Base-by-base conservation (phyloP, 2,888 invertebrate species). In the Xestoiulus laeticollis region DNA sequence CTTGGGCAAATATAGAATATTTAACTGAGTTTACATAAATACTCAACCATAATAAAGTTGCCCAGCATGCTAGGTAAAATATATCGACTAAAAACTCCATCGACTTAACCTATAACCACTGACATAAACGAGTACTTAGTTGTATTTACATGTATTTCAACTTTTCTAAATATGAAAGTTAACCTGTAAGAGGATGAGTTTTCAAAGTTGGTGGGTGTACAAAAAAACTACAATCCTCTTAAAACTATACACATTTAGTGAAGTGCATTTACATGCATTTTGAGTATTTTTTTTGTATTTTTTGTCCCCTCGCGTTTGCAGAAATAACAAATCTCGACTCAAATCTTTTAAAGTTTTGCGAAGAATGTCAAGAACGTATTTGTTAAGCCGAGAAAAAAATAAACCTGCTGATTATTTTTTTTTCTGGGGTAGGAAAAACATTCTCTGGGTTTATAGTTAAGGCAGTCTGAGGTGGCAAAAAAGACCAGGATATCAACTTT, bases 331-430 rank as follows among this genome's bases (percentile, higher is more conserved):
- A 78, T 78, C 78, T 78, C 14, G 14, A 78, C 30, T 78, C 30
- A 12, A 78, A 78, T 30, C 30, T 30, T 78, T 78, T 30, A 22
- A 78, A 30, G 78, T 78, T 78, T 78, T 78, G 78, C 78, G 78
- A 78, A 78, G 78, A 78, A 78, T 78, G 78, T 78, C 78, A 78
- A 78, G 78, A 26, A 78, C 78, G 78, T 14, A 78, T 78, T 78
- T 78, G 78, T 78, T 78, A 78, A 30, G 30, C 30, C 30, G 14
- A 68, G 68, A 78, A 30, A 78, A 78, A 78, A 30, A 78, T 78
- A 78, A 78, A 78, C 78, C 22, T 26, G 78, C 30, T 78, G 30
- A 78, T 78, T 78, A 26, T 78, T 78, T 78, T 78, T 78, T 30
- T 30, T n/a, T 59, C n/a, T 8, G 3, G n/a, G 14, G 59, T 19